Evolutionary conservation across 1,140 invertebrate species (phyloP), one percentile per base, ranked within the genome.

Genomic region (Hestina assimilis): DNA sequence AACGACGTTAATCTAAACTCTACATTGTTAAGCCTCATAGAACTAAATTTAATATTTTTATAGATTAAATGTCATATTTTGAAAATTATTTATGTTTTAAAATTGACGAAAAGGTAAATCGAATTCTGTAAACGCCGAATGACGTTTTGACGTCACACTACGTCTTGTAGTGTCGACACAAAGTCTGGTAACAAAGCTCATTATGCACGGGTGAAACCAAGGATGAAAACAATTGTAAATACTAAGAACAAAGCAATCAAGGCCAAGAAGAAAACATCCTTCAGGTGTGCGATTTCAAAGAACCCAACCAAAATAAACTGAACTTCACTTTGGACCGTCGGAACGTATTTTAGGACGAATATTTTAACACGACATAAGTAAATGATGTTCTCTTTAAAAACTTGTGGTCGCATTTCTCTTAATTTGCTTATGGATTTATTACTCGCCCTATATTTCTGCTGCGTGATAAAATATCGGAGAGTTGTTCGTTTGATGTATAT

Each of bases 371-470:
- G 65, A 61, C 65, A 64, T 23, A 11, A 38, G 52, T 57, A 57
- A 62, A 28, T 40, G 58, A 67, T 58, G 60, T 46, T 56, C 38
- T 33, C 12, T 51, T 35, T 21, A 65, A 53, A 53, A 53, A 40
- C 31, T 35, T 51, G 40, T 42, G 59, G 29, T 41, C 21, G 41
- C 45, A 40, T 61, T 59, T 42, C 26, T 64, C 54, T 68, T 68
- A 64, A 68, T 68, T 68, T 66, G 54, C 33, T 54, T 61, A 58
- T 38, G 57, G 57, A 67, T 67, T 63, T 63, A 67, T 67, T 46
- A 42, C 52, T 6, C 40, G 59, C 8, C 45, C 57, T 60, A 56
- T 14, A 60, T 60, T 56, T 43, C n/a, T n/a, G 29, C 11, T 46
- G 40, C 33, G 26, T 35, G 11, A 21, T 43, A 24, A 45, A 33